Conservation (phyloP, 1,140 invertebrate genomes). For the Hyles vespertilio region DNA sequence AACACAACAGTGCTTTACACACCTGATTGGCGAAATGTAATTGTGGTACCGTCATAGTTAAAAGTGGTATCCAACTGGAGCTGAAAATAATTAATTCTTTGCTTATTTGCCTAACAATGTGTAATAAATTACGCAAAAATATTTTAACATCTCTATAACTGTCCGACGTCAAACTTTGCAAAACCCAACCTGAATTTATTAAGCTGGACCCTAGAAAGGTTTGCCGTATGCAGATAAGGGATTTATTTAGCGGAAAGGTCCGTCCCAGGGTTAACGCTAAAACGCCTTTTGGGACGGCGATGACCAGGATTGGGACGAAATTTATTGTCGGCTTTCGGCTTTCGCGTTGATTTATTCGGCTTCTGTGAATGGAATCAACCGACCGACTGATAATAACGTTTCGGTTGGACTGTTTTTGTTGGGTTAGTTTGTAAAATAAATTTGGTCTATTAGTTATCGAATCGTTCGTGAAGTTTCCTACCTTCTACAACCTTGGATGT, state of each 20-base stretch:
- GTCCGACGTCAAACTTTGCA: conserved; percentile 51
- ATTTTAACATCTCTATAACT: conserved; percentile 39
- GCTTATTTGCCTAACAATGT: too few relatives aligned
- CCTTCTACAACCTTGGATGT: too few relatives aligned
- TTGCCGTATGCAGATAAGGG: conserved; percentile 75
- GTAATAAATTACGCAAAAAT: too few relatives aligned
- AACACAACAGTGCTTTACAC: too few relatives aligned
- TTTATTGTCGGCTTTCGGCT: conserved; percentile 66
- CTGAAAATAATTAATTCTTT: too few relatives aligned
- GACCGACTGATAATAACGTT: conserved; percentile 47
- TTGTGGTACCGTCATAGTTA: too few relatives aligned
- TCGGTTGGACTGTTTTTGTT: conserved; percentile 19
- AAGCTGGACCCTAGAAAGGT: conserved; percentile 73
- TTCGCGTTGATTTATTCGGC: conserved; percentile 67
- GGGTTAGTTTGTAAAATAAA: conserved; percentile 11
- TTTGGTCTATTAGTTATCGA: too few relatives aligned
- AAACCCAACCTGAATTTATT: conserved; percentile 74
- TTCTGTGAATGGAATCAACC: conserved; percentile 55
- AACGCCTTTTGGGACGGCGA: conserved; percentile 63
- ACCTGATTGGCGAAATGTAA: too few relatives aligned
- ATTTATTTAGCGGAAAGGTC: conserved; percentile 75
- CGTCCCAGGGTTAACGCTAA: conserved; percentile 64
- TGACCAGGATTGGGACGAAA: conserved; percentile 69
- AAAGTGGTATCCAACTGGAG: too few relatives aligned
- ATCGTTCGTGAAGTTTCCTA: too few relatives aligned